A percentile compares a stretch with the other conserved stretches of the same genome.
These are phyloP conservation scores for Elaphurus davidianus DNA, from an alignment of 2,113 vertebrate species.

Conservation along the genomic window DNA sequence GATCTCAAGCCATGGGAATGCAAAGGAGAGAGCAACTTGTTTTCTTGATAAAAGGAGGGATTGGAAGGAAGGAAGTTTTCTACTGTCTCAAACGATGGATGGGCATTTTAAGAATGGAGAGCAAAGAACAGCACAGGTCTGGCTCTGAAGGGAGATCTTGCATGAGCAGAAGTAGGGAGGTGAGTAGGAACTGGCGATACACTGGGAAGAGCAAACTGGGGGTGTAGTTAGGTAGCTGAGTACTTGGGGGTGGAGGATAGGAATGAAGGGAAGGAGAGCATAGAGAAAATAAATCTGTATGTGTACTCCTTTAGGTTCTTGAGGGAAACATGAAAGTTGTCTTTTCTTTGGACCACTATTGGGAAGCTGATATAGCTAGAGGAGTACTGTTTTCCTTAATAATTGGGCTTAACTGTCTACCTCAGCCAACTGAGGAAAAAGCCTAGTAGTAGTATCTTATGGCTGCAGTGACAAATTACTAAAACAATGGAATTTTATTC, in stretches of 20 bases:
- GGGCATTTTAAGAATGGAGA: not conserved
- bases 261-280: not conserved
- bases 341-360: not conserved
- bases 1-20: not conserved
- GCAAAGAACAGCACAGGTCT: not conserved
- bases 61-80: not conserved
- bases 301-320: not conserved
- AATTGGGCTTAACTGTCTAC: not conserved
- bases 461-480: not conserved
- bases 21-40: not conserved
- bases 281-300: not conserved
- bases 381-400: not conserved
- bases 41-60: not conserved
- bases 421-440: not conserved
- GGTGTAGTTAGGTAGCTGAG: not conserved
- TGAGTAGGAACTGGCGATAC: not conserved
- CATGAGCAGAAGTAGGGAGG: not conserved
- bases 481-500: not conserved
- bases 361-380: not conserved
- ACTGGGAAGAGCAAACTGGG: not conserved
- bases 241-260: not conserved
- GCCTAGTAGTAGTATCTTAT: not conserved
- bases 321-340: not conserved
- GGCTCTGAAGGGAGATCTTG: not conserved
- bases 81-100: not conserved